These are phyloP conservation scores for Callithrix jacchus DNA, from an alignment of 2,113 vertebrate species.

Conservation along the genomic window DNA sequence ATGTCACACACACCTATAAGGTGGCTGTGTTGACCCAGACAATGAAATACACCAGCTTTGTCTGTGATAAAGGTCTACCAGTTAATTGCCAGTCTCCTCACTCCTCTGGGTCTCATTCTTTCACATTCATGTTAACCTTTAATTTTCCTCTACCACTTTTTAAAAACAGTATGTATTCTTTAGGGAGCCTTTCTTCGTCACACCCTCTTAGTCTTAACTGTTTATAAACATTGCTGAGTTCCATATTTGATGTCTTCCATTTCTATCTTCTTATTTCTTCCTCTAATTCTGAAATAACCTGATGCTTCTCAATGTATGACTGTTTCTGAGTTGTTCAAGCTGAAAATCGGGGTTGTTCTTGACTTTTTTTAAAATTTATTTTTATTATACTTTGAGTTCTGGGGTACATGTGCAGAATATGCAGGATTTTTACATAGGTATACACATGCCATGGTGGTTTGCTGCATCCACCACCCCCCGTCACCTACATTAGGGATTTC, in stretches of 20 bases:
- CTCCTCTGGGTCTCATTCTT: conserved; percentile 36
- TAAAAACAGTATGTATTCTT: conserved; percentile 22
- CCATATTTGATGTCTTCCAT: neutral
- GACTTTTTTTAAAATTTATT: neutral
- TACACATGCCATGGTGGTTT: too few species aligned
- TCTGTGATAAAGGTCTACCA: conserved; percentile 56
- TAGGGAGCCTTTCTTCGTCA: neutral
- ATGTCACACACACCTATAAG: conserved; percentile 40
- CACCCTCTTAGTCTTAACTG: neutral
- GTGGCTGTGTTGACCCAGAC: conserved; percentile 44
- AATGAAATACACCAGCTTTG: conserved; percentile 40
- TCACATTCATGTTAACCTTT: conserved; percentile 34
- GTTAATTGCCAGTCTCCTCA: conserved; percentile 56
- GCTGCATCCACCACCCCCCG: too few species aligned
- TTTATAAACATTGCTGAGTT: neutral
- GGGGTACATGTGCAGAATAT: too few species aligned
- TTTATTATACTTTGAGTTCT: too few species aligned
- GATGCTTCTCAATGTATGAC: neutral
- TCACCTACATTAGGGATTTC: too few species aligned
- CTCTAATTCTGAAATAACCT: neutral
- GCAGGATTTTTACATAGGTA: too few species aligned
- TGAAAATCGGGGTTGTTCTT: neutral
- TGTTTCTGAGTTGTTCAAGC: neutral
- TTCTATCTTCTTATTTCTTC: neutral
- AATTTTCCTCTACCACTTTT: conserved; percentile 59